These are phyloP conservation scores for Gadus chalcogrammus DNA, from an alignment of 2,113 vertebrate genomes.

Conservation along the genomic window DNA sequence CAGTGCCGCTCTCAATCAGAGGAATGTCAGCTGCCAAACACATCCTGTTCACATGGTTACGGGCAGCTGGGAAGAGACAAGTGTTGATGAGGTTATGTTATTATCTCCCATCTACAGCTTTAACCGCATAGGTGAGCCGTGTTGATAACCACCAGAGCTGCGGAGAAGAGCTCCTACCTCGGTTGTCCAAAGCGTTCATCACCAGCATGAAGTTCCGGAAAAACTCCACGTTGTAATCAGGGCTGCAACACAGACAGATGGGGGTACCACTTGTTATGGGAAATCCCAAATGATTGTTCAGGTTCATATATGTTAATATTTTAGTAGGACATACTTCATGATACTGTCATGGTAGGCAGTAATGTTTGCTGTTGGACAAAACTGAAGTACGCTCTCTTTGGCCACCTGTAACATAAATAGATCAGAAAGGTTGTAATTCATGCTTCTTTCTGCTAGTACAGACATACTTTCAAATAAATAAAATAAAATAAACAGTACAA, in stretches of 20 bases:
- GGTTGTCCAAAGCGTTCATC: constrained; percentile 98
- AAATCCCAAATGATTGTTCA: background rate
- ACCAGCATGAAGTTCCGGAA: constrained; percentile 93
- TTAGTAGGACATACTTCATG: constrained; percentile 85
- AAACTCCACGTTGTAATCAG: constrained; percentile 97
- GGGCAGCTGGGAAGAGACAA: constrained; percentile 76
- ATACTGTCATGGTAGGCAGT: constrained; percentile 96
- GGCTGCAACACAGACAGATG: constrained; percentile 67
- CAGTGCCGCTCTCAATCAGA: constrained; percentile 95
- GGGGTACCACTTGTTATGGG: background rate
- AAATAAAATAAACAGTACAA: too few species aligned
- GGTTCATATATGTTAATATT: background rate
- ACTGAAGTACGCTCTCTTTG: constrained; percentile 94
- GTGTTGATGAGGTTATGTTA: background rate
- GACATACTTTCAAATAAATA: too few species aligned
- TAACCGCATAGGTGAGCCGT: background rate
- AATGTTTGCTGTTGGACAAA: constrained; percentile 92
- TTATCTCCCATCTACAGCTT: background rate
- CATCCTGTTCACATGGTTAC: constrained; percentile 98
- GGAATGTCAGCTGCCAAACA: constrained; percentile 95
- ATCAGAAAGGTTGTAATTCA: background rate
- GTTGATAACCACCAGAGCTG: background rate
- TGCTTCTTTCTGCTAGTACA: background rate
- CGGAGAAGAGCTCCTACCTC: constrained; percentile 73
- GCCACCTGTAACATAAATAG: constrained; percentile 82